These are phyloP conservation scores for Stomatorhinus walkeri DNA, from an alignment of 2,797 vertebrate species.

Conservation along the genomic window DNA sequence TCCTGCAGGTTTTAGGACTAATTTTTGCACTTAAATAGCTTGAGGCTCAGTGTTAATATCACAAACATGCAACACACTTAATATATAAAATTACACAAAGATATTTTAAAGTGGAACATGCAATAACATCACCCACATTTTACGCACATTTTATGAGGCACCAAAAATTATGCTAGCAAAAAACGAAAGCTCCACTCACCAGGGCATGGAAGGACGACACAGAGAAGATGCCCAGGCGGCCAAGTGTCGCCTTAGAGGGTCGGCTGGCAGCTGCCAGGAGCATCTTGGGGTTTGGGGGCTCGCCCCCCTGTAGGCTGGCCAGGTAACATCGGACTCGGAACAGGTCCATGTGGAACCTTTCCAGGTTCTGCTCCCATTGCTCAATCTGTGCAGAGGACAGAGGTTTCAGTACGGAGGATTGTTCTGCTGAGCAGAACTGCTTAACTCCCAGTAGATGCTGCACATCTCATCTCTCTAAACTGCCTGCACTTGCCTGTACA, in stretches of 20 bases:
- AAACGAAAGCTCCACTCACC: constrained; percentile 54
- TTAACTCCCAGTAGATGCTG: neutral
- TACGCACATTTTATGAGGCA: neutral
- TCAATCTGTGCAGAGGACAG: constrained; percentile 63
- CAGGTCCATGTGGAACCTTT: constrained; percentile 85
- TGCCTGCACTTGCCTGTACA: neutral
- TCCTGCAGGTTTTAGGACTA: neutral
- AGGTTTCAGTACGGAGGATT: neutral
- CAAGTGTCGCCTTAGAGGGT: constrained; percentile 75
- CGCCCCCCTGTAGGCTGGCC: constrained; percentile 84
- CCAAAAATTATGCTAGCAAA: neutral
- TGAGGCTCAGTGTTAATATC: neutral
- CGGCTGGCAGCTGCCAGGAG: constrained; percentile 78
- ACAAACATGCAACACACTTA: neutral
- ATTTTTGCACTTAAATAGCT: neutral
- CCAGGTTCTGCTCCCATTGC: constrained; percentile 94
- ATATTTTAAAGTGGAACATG: neutral
- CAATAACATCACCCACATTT: neutral
- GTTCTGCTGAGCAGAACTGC: neutral
- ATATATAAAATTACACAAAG: neutral
- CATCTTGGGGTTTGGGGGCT: constrained; percentile 86
- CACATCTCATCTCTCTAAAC: neutral
- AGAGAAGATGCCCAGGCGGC: constrained; percentile 80
- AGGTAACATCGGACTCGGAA: constrained; percentile 84
- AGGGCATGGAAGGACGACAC: constrained; percentile 90